These are phyloP conservation scores for Lithophane semibrunnea DNA, from an alignment of 2,888 invertebrate species.

Conservation along the genomic window DNA sequence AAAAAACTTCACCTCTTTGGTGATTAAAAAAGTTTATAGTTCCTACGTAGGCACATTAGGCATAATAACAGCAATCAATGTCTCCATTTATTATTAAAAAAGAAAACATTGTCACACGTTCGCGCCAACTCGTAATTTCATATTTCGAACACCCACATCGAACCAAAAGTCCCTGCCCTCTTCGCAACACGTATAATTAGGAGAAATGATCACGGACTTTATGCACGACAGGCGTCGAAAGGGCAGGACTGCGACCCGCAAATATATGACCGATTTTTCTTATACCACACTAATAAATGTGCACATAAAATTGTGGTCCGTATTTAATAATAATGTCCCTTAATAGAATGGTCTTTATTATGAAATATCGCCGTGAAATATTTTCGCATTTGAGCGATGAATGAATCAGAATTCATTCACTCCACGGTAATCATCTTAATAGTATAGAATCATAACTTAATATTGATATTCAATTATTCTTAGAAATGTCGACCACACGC, in stretches of 20 bases:
- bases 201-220: conserved; percentile 87
- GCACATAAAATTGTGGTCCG: conserved; percentile 82
- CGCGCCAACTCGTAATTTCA: conserved; percentile 87
- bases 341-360: conserved; percentile 84
- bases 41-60: conserved; percentile 70
- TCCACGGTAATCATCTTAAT: conserved; percentile 84
- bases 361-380: conserved; percentile 80
- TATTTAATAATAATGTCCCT: conserved; percentile 77
- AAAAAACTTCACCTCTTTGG: conserved; percentile 51
- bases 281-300: conserved; percentile 84
- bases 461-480: conserved; percentile 89
- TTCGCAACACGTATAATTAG: conserved; percentile 87
- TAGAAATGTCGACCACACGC: conserved; percentile 89
- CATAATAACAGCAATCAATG: conserved; percentile 79
- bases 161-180: conserved; percentile 81
- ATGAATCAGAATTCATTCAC: conserved; percentile 83
- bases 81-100: conserved; percentile 78
- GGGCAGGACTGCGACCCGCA: conserved; percentile 82
- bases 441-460: conserved; percentile 82
- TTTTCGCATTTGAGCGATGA: conserved; percentile 78
- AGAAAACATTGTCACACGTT: conserved; percentile 84
- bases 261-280: conserved; percentile 87
- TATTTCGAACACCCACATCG: conserved; percentile 90
- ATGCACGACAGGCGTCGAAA: conserved; percentile 89
- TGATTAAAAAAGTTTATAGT: conserved; percentile 67